phyloP scores from a whole-genome alignment of 1,140 invertebrate genomes.

The Ips nitidus region DNA sequence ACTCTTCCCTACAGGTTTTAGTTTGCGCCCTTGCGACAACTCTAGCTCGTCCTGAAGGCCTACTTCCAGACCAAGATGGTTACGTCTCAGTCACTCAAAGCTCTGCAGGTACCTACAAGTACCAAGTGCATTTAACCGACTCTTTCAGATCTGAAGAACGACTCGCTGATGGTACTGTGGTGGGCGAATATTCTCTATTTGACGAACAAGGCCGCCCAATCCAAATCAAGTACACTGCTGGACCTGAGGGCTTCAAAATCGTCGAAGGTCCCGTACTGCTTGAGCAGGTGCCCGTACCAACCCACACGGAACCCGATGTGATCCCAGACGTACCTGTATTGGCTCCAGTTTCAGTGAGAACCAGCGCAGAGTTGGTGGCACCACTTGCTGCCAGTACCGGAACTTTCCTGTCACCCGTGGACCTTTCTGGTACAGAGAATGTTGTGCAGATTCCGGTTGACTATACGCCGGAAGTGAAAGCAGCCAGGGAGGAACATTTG shows the following conservation, averaged over 20 bases:
- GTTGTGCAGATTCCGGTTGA: not conserved
- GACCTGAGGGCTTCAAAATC: conserved; percentile 29
- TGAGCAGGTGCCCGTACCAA: not conserved
- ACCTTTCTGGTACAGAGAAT: not conserved
- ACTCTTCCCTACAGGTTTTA: conserved; percentile 18
- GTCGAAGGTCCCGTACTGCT: conserved; percentile 13
- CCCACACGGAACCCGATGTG: not conserved
- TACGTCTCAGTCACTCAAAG: conserved; percentile 26
- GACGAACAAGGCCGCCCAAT: conserved; percentile 2
- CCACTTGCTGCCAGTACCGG: not conserved
- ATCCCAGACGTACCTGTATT: not conserved
- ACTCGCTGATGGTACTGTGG: conserved; percentile 21
- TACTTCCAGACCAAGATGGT: conserved; percentile 14
- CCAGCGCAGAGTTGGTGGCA: not conserved
- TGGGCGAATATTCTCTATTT: conserved; percentile 26
- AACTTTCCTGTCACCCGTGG: not conserved
- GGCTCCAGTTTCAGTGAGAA: not conserved
- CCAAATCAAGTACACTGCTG: conserved; percentile 21
- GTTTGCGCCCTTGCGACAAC: conserved; percentile 2
- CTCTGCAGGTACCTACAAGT: conserved; percentile 26
- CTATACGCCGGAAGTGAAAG: conserved; percentile 28
- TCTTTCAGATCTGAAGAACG: conserved; percentile 22
- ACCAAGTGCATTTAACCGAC: conserved; percentile 11
- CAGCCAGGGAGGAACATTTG: conserved; percentile 23
- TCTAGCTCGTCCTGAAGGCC: conserved; percentile 21